These are phyloP conservation scores for Macrotus californicus DNA, from an alignment of 2,113 vertebrate genomes.

Conservation along the genomic window DNA sequence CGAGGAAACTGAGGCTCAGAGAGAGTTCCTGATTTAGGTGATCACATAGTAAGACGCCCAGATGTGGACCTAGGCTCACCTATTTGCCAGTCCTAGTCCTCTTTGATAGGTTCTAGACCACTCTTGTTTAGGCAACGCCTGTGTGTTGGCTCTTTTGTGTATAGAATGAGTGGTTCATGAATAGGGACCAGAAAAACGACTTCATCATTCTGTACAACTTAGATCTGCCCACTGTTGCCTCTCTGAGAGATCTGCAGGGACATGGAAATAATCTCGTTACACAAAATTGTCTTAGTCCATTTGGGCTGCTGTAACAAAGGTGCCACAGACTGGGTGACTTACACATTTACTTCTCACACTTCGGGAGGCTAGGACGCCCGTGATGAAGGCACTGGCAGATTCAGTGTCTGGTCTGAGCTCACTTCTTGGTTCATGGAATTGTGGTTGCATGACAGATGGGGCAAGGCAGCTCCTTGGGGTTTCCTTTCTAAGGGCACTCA, in stretches of 20 bases:
- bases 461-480: neutral
- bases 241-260: neutral
- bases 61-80: neutral
- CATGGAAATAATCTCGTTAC: neutral
- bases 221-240: neutral
- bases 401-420: neutral
- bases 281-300: neutral
- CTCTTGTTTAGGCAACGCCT: neutral
- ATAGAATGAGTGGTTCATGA: neutral
- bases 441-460: neutral
- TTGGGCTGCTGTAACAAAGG: neutral
- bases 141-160: neutral
- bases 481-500: neutral
- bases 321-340: neutral
- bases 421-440: neutral
- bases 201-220: neutral
- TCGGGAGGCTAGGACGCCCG: neutral
- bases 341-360: neutral
- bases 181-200: neutral
- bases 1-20: constrained; percentile 11
- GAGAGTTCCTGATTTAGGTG: neutral
- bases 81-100: neutral
- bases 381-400: neutral
- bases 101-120: neutral
- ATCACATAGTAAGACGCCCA: neutral